These are phyloP conservation scores for Xestobium rufovillosum DNA, from an alignment of 2,888 invertebrate genomes.

Conservation along the genomic window DNA sequence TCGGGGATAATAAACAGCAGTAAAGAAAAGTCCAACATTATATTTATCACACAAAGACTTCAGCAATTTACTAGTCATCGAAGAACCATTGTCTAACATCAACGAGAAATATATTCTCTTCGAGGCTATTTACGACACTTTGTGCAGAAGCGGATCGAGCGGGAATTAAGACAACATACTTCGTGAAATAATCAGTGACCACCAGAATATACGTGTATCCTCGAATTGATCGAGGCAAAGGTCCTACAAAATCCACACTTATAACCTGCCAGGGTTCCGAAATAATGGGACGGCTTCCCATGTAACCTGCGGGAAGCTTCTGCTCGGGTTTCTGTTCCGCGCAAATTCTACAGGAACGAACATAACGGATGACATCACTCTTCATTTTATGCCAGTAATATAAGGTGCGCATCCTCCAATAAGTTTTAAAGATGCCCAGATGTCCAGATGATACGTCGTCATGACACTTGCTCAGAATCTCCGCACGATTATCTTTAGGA, in stretches of 20 bases:
- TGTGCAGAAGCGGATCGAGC: too few species aligned
- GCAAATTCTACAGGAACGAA: conserved; percentile 7
- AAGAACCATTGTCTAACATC: too few species aligned
- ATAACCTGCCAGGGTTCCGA: conserved; percentile 5
- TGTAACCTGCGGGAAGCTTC: conserved; percentile 5
- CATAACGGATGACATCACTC: too few species aligned
- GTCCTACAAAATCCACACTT: conserved; percentile 6
- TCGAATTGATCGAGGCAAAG: conserved; percentile 7
- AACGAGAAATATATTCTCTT: too few species aligned
- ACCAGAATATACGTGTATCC: conserved; percentile 9
- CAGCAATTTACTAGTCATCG: too few species aligned
- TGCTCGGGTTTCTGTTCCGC: conserved; percentile 7
- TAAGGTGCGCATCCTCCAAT: conserved; percentile 1
- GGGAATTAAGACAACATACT: too few species aligned
- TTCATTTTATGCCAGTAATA: conserved; percentile 15
- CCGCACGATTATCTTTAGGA: conserved; percentile 4
- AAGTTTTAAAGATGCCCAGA: conserved; percentile 14
- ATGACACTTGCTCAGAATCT: conserved; percentile 1
- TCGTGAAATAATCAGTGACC: conserved; percentile 10
- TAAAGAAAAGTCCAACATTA: too few species aligned
- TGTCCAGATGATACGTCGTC: conserved; percentile 11
- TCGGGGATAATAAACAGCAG: too few species aligned
- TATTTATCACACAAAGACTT: too few species aligned
- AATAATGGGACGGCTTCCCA: conserved; percentile 5
- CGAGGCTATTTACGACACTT: too few species aligned